Evolutionary conservation across 2,113 vertebrate genomes (phyloP).

Genomic region (Pelodiscus sinensis): DNA sequence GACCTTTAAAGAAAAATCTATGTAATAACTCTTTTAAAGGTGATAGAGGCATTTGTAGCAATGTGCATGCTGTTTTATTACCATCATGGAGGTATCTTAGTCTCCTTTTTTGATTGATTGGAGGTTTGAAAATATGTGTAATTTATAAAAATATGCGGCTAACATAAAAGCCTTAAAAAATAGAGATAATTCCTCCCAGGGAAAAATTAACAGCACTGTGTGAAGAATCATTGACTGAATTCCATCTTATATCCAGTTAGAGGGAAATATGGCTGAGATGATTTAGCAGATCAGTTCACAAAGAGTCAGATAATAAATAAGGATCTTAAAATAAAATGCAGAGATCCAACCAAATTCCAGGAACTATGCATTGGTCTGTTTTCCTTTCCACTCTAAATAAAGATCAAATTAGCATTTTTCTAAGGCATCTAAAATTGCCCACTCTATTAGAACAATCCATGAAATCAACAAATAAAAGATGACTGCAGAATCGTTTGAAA

Average conservation of each 20-base stretch:
- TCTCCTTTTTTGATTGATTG: too few species aligned
- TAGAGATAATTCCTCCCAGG: background rate
- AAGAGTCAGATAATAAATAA: background rate
- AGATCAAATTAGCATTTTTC: background rate
- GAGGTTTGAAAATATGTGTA: background rate
- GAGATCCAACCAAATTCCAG: background rate
- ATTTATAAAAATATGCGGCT: background rate
- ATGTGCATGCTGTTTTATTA: background rate
- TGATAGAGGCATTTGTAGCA: background rate
- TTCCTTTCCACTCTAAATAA: background rate
- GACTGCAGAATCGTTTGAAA: background rate
- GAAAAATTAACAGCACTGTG: background rate
- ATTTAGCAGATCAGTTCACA: background rate
- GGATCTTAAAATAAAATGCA: background rate
- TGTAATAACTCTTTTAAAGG: accelerated
- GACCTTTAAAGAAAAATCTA: background rate
- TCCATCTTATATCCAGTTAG: background rate
- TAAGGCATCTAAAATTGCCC: background rate
- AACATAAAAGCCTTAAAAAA: background rate
- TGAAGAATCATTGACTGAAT: background rate
- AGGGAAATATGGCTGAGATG: background rate
- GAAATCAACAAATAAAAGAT: background rate
- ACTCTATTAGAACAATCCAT: background rate
- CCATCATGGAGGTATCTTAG: background rate
- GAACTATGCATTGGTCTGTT: background rate